Base-by-base conservation (phyloP, 2,797 vertebrate species). In the Lepidocolaptes lacrymiger region DNA sequence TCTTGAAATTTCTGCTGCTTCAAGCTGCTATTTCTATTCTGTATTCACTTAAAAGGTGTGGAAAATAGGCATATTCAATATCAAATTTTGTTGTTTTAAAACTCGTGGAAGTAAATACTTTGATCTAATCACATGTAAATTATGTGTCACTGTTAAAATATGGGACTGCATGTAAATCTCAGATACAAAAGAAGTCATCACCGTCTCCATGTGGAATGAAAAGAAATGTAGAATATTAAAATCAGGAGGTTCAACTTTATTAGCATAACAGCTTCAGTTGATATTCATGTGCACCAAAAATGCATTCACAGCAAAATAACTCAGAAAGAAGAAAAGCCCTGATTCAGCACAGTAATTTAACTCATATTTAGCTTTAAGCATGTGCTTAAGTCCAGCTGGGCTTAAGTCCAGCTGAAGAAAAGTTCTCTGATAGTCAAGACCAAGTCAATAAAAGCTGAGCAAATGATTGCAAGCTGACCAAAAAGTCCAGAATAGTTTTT, bases 41-140 rank as follows among this genome's bases (percentile, higher is more conserved):
- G 66, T 72, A 94, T 94, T 80, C 93, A 96, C 95, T 96, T 96
- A 94, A 96, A 96, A 97, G 93, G 28, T 82, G 90, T 68, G 78
- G 85, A 64, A 96, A 97, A 95, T 95, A 95, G 94, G 95, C 93
- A 96, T 85, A 93, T 80, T 94, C 95, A 85, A 46, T 91, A 95
- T 94, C 81, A 95, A 89, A 92, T 96, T 95, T 94, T 95, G 91
- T 94, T 97, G 96, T 97, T 97, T 93, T 96, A 97, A 97, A 96
- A 96, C 93, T 96, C 19, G 7, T 82, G 93, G 91, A 97, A 96
- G 89, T 96, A 93, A 96, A 95, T 93, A 93, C 96, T 97, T 97
- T 97, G 96, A 97, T 97, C 96, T 97, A 96, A 97, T 97, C 92
- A 92, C 96, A 96, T 97, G 95, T 97, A 97, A 96, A 97, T 97